Base-by-base conservation (phyloP, 2,113 vertebrate species). In the Syngnathus typhle region DNA sequence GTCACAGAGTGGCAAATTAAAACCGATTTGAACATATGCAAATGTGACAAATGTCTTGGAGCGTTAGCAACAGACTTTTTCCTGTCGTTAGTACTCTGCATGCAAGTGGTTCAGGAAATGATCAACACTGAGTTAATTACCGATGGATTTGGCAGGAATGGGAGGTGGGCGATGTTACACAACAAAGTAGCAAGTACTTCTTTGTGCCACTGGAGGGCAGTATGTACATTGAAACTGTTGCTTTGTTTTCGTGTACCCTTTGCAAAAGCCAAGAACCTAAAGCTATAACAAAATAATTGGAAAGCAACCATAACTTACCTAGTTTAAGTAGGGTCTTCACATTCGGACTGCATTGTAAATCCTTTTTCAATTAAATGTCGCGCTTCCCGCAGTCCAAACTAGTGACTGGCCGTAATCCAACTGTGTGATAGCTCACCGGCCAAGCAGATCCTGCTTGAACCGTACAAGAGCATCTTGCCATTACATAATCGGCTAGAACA, bases 401-500 rank as follows among this genome's bases (percentile, higher is more conserved):
- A 16, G 37, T 21, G 38, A 62, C 60, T 62, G 16, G 13, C 60
- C 6, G 10, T 62, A 62, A 46, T 62, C 60, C 41, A 12, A 11
- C n/a, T 8, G 11, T 13, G 60, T 21, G 60, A 41, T 41, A 2
- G 38, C 38, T 61, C 72, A 63, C 11, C 78, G 27, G 68, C 52
- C 69, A 67, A 70, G 74, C 75, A 60, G 76, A 66, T 69, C 72
- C 47, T 5, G 19, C 58, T 59, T 67, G 23, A 65, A 8, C 66
- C 59, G 62, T 66, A 63, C 54, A 71, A 63, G 70, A 75, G 69
- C 47, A 39, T 67, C 64, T 72, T 59, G 73, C 71, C 70, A 72
- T 84, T 84, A 75, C 73, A 77, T 83, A 83, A 83, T 47, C 27
- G 54, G 69, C 54, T 72, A 80, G 77, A 72, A 80, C 63, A 38